These are phyloP conservation scores for Lasioglossum pauxillum DNA, from an alignment of 2,888 invertebrate species.

Conservation along the genomic window DNA sequence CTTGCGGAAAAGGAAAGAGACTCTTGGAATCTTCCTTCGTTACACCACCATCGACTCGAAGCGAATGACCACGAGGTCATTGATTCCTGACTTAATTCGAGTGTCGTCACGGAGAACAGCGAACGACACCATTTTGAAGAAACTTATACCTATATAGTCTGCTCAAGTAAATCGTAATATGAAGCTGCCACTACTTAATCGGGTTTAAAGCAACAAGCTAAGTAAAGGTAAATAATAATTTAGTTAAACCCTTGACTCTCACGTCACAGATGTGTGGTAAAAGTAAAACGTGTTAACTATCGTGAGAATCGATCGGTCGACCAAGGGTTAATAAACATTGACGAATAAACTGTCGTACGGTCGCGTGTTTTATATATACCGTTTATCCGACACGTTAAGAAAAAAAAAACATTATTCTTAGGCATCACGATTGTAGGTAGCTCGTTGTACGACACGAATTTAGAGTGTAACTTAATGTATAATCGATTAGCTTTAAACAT, in stretches of 20 bases:
- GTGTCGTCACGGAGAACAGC: conserved; percentile 15
- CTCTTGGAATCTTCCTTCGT: conserved; percentile 16
- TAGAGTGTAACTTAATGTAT: conserved; percentile 61
- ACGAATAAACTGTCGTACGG: conserved; percentile 46
- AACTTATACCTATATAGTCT: conserved; percentile 71
- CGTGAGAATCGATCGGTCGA: conserved; percentile 29
- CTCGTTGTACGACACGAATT: conserved; percentile 65
- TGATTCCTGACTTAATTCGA: conserved; percentile 27
- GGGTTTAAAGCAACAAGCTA: conserved; percentile 69
- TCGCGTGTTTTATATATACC: conserved; percentile 60
- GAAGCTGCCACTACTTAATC: conserved; percentile 80
- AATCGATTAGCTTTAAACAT: conserved; percentile 60
- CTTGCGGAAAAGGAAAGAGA: not conserved
- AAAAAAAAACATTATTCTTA: conserved; percentile 57
- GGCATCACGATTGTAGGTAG: conserved; percentile 65
- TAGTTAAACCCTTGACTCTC: conserved; percentile 43
- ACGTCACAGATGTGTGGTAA: not conserved
- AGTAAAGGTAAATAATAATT: conserved; percentile 69
- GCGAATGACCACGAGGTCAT: not conserved
- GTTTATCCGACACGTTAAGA: conserved; percentile 55
- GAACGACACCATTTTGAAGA: conserved; percentile 31
- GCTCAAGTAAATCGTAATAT: conserved; percentile 80
- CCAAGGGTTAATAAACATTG: conserved; percentile 31
- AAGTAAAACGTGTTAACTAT: conserved; percentile 14
- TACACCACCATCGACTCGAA: not conserved